phyloP scores from a whole-genome alignment of 2,888 invertebrate genomes.

The Tipula lateralis region DNA sequence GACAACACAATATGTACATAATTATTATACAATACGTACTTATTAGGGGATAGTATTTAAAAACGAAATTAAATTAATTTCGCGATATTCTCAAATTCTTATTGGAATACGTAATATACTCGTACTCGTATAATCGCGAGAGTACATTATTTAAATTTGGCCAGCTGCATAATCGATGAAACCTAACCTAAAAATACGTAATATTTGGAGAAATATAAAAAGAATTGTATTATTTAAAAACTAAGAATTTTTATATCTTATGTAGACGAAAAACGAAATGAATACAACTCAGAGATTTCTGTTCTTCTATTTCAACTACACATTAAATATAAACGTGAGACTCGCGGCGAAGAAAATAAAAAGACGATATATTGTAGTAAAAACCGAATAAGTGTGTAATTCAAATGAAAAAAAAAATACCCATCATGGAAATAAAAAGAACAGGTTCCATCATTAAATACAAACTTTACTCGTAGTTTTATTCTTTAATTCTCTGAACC shows the following conservation, averaged over 20 bases:
- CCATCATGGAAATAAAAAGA: constrained; percentile 1
- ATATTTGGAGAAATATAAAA: background rate
- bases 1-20: background rate
- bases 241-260: background rate
- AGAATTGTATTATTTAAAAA: background rate
- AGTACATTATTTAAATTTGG: background rate
- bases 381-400: background rate
- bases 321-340: background rate
- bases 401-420: background rate
- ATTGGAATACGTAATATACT: background rate
- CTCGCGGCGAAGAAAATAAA: background rate
- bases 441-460: constrained; percentile 24
- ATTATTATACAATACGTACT: background rate
- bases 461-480: background rate
- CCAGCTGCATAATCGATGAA: background rate
- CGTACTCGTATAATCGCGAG: background rate
- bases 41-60: background rate
- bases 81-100: background rate
- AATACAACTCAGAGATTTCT: background rate
- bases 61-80: background rate
- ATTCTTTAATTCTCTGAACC: constrained; percentile 13
- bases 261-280: background rate
- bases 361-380: background rate
- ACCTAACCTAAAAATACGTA: background rate
- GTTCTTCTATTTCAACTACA: background rate